These are phyloP conservation scores for Epinotia bilunana DNA, from an alignment of 2,888 invertebrate genomes.

Conservation along the genomic window DNA sequence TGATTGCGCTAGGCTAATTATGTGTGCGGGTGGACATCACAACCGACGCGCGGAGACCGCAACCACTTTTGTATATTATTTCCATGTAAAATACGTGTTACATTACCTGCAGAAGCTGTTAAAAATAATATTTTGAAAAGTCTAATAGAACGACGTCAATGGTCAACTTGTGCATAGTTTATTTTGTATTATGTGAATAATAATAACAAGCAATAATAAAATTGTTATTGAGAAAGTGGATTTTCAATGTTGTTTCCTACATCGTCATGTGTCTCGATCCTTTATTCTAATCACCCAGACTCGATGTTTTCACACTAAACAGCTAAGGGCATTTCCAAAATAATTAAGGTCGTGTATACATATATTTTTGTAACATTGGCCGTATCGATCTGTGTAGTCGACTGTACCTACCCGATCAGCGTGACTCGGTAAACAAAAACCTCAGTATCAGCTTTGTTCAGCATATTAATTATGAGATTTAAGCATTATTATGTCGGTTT, in stretches of 20 bases:
- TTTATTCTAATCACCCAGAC: not conserved
- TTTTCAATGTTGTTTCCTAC: constrained; percentile 48
- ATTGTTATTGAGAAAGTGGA: constrained; percentile 82
- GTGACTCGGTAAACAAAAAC: too few species aligned
- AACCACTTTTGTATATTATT: constrained; percentile 66
- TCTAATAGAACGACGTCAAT: constrained; percentile 73
- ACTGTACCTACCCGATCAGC: too few species aligned
- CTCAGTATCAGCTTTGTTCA: too few species aligned
- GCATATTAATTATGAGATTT: too few species aligned
- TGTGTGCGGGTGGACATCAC: constrained; percentile 68
- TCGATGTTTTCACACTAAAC: too few species aligned
- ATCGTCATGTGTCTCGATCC: not conserved
- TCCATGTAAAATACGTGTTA: constrained; percentile 64
- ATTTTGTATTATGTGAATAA: constrained; percentile 88
- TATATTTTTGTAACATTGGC: too few species aligned
- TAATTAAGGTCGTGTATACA: too few species aligned
- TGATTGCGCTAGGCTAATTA: constrained; percentile 66
- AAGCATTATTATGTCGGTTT: too few species aligned
- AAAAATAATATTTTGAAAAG: constrained; percentile 73
- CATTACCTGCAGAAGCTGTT: constrained; percentile 54
- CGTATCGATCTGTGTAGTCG: too few species aligned
- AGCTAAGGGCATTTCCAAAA: too few species aligned
- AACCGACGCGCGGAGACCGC: constrained; percentile 62
- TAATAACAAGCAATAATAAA: constrained; percentile 86
- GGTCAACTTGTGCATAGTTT: constrained; percentile 87